Conservation (phyloP, 2,797 vertebrate genomes). For the Enteromius mattozi region DNA sequence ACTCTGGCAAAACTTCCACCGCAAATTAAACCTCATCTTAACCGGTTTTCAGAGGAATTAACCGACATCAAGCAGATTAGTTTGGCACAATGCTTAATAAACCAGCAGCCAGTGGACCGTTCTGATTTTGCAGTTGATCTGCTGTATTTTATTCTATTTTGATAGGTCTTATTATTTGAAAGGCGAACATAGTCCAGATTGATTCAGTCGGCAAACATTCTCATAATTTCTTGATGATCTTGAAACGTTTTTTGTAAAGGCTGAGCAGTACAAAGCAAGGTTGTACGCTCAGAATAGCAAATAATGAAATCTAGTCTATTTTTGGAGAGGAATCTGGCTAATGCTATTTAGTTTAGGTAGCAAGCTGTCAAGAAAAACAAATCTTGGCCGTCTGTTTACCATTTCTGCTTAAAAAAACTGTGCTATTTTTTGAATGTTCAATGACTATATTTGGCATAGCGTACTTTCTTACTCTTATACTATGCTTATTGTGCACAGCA, state of each 20-base stretch:
- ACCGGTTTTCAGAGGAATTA: slow-evolving; percentile 10
- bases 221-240: neutral
- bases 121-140: slow-evolving; percentile 1
- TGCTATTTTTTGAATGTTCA: neutral
- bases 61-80: slow-evolving; percentile 31
- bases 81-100: neutral
- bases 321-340: slow-evolving; percentile 24
- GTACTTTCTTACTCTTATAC: neutral
- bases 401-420: neutral
- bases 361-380: slow-evolving; percentile 32
- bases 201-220: neutral
- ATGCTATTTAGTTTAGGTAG: slow-evolving; percentile 29
- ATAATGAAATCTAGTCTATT: slow-evolving; percentile 19
- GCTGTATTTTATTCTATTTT: neutral
- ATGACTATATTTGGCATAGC: neutral
- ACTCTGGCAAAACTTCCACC: slow-evolving; percentile 31
- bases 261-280: neutral
- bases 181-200: neutral
- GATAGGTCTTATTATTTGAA: neutral
- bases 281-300: neutral
- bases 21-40: slow-evolving; percentile 31
- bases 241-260: neutral
- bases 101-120: neutral
- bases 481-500: neutral
- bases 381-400: neutral